Base-by-base conservation (phyloP, 2,888 invertebrate species). In the Nowickia ferox region DNA sequence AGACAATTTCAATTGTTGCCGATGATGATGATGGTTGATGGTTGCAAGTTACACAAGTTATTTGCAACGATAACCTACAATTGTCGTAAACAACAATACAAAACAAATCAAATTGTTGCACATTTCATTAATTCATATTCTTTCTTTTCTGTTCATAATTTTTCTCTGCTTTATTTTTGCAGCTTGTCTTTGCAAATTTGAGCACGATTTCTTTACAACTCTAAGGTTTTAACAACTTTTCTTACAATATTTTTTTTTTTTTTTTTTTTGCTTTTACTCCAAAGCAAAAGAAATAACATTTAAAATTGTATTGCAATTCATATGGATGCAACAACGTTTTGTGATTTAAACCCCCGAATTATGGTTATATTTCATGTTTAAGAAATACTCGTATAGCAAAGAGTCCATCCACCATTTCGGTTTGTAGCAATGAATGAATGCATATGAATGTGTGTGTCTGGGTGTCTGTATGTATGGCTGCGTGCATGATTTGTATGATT, bases 61-160 rank as follows among this genome's bases (percentile, higher is more conserved):
- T 78, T 72, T 78, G 83, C 83, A 77, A 75, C 65, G 74, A 77
- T 85, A 85, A 82, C 81, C 85, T 77, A 74, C 85, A 85, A 85
- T 85, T 85, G 85, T 85, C 82, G 81, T 85, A 78, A 82, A 68
- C 81, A 84, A 80, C 63, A 65, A 77, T 71, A 55, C 78, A 68
- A 81, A 75, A 81, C 80, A 81, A 84, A 84, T 77, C 80, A 77
- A 84, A 82, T 82, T 74, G 53, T 81, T 81, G 74, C 65, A 80
- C 53, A 66, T 66, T 72, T 75, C 59, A 71, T 76, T 22, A 46
- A 57, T 57, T 65, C 55, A 30, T n/a, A 44, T 57, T 38, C n/a
- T 30, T 79, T 30, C 55, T 46, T 72, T 51, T 17, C 11, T 15
- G 9, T 51, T 55, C 40, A 30, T 30, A 9, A n/a, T 57, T 46